Evolutionary conservation across 92 coral and sea anemone species (phyloP).

Genomic region (Porites cylindrica): DNA sequence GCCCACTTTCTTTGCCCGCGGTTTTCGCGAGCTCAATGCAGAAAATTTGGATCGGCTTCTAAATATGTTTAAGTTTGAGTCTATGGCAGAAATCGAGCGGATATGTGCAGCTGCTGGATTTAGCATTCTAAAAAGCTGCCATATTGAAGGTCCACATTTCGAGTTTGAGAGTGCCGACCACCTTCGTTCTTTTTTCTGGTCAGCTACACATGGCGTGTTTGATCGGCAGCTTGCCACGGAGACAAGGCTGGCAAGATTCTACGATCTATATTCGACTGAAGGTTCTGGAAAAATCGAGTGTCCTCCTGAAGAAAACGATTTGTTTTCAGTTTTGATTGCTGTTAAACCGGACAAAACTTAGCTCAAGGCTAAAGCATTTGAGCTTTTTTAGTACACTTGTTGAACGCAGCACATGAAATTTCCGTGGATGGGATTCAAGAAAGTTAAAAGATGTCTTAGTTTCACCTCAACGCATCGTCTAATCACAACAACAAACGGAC

Average conservation of each 20-base stretch:
- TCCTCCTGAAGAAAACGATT: neutral
- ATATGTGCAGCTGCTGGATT: slow-evolving; percentile 19
- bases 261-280: slow-evolving; percentile 6
- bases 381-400: slow-evolving; percentile 5
- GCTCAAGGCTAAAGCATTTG: no score
- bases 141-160: neutral
- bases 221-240: slow-evolving; percentile 7
- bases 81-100: neutral
- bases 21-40: slow-evolving; percentile 10
- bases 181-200: slow-evolving; percentile 21
- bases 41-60: neutral
- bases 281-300: neutral
- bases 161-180: neutral
- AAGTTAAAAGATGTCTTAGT: no score
- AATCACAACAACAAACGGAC: no score
- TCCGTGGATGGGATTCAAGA: no score
- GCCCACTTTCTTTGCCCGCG: neutral
- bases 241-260: slow-evolving; percentile 6
- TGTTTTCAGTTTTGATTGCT: neutral
- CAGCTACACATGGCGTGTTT: slow-evolving; percentile 10
- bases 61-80: neutral
- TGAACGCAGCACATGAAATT: no score
- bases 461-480: no score
- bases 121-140: neutral
- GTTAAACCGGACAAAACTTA: neutral